Percentiles rank a stretch among this genome's conserved stretches.
These are phyloP conservation scores for Epinephelus lanceolatus DNA, from an alignment of 2,113 vertebrate genomes.

Conservation along the genomic window DNA sequence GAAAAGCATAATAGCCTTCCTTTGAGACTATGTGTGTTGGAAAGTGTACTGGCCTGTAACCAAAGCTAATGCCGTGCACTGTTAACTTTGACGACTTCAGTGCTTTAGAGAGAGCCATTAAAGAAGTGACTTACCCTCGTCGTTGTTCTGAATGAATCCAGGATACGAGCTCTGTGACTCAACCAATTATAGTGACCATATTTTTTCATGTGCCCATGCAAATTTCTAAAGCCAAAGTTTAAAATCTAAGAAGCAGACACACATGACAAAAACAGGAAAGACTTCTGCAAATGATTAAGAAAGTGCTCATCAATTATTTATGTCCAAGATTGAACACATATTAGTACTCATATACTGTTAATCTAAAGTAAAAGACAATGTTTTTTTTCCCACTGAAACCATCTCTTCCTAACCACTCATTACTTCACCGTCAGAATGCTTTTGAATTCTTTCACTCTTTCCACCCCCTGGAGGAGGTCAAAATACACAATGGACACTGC, in stretches of 20 bases:
- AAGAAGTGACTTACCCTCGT: background rate
- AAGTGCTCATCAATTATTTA: background rate
- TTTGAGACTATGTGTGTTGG: background rate
- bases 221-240: background rate
- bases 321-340: background rate
- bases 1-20: too few relatives aligned
- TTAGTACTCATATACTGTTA: background rate
- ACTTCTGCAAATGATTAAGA: background rate
- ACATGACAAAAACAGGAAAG: background rate
- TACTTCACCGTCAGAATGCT: background rate
- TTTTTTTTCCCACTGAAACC: background rate
- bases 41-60: constrained; percentile 10
- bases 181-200: background rate
- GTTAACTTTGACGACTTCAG: constrained; percentile 49
- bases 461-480: background rate
- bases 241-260: background rate
- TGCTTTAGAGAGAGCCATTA: constrained; percentile 30
- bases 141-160: background rate
- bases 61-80: constrained; percentile 42
- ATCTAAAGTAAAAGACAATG: background rate
- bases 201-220: background rate
- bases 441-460: background rate
- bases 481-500: constrained; percentile 7
- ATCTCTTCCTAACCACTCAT: background rate
- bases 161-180: constrained; percentile 17